Evolutionary conservation across 23 tunicate genomes (phyloP), one percentile per base, ranked within the genome.

Genomic region (Botrylloides violaceus): DNA sequence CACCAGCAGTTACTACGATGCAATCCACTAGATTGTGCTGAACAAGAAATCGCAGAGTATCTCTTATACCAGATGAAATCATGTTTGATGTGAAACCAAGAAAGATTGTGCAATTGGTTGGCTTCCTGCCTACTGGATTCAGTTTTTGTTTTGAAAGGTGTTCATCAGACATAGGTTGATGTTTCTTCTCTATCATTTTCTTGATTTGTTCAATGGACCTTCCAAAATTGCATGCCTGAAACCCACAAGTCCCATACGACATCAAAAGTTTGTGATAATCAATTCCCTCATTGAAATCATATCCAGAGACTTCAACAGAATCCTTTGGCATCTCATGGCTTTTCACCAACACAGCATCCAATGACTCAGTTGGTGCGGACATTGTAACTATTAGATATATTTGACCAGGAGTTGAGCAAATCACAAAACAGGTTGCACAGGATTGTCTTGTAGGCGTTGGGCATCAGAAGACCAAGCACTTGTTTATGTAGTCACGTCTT

Each of bases 21-120:
- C 98, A 92, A 65, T 92, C 98, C 2, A 92, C 86, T 28, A 92
- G 74, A 62, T 84, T 92, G 59, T 92, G 98, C 61, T 92, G 86
- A 49, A 59, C 87, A 55, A 92, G 66, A 36, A 84, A 92, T 59
- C 92, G 71, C 1, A 92, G 26, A 22, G 81, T 78, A n/a, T 72
- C 80, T 66, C 98, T 59, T 4, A 84, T 72, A 77, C 96, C 98
- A 15, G 87, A 71, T 5, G 98, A 92, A 19, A 78, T 80, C 87
- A 92, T 80, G 61, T 92, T 92, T 2, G 98, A 92, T 4, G 98
- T 92, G 59, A 49, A 92, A 2, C 98, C 98, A 24, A 92, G 75
- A 71, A 92, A 92, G 3, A 92, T 92, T n/a, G 92, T 76, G 68
- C 98, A 92, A 61, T 92, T 92, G 32, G 81, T 62, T 39, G 78